These are phyloP conservation scores for Picathartes gymnocephalus DNA, from an alignment of 2,113 vertebrate genomes.

Conservation along the genomic window DNA sequence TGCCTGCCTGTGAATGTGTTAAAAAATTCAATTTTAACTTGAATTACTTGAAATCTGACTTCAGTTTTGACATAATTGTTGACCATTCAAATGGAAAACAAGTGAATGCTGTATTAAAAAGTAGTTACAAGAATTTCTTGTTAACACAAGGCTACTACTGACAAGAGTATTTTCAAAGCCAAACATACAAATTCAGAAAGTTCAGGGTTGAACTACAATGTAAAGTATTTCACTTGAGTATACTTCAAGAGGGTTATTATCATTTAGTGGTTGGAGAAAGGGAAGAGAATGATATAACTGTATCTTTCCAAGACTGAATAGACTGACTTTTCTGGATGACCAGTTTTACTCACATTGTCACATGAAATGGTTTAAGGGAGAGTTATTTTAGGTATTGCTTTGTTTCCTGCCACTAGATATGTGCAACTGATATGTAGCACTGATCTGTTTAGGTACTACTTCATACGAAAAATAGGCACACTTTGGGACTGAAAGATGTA, in stretches of 20 bases:
- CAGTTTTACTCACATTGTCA: background rate
- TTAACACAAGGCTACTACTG: background rate
- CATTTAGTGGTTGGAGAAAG: background rate
- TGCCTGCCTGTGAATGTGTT: background rate
- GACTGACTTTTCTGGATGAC: background rate
- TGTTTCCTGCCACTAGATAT: background rate
- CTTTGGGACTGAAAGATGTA: background rate
- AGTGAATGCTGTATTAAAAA: background rate
- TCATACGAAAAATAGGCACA: background rate
- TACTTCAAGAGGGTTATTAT: background rate
- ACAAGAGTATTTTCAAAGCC: background rate
- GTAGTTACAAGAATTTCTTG: background rate
- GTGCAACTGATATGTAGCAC: background rate
- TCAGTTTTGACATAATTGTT: background rate
- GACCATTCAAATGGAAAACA: background rate
- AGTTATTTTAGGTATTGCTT: background rate
- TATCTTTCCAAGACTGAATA: background rate
- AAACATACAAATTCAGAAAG: background rate
- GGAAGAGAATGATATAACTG: background rate
- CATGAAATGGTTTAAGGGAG: background rate
- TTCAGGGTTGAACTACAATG: background rate
- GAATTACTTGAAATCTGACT: background rate
- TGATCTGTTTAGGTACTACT: background rate
- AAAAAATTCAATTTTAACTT: background rate
- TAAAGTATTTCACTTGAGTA: background rate